Percentiles rank a stretch among this genome's conserved stretches.
These are phyloP conservation scores for Selenia dentaria DNA, from an alignment of 2,888 invertebrate species.

Conservation along the genomic window DNA sequence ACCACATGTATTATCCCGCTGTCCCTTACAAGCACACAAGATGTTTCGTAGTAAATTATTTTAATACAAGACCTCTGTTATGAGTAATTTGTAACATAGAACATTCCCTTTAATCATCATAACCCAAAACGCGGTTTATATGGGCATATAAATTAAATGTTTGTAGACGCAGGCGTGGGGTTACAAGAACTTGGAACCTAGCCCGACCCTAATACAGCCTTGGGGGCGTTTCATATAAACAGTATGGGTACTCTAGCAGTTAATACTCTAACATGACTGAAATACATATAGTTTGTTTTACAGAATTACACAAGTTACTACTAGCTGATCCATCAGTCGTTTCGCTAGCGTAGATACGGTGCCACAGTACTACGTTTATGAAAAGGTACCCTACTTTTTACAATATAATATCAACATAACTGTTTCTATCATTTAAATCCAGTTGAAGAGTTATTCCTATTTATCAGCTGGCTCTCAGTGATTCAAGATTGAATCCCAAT, in stretches of 20 bases:
- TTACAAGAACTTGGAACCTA: conserved; percentile 76
- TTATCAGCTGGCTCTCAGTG: too few relatives aligned
- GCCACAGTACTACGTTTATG: too few relatives aligned
- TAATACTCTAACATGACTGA: too few relatives aligned
- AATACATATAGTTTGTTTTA: too few relatives aligned
- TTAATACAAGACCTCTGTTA: conserved; percentile 49
- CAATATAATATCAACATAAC: too few relatives aligned
- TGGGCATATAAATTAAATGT: conserved; percentile 70
- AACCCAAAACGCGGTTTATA: conserved; percentile 48
- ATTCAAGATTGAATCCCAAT: too few relatives aligned
- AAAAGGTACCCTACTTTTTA: too few relatives aligned
- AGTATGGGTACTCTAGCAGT: conserved; percentile 16
- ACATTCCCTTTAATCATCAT: conserved; percentile 59
- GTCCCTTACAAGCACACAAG: conserved; percentile 33
- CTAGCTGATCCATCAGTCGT: too few relatives aligned
- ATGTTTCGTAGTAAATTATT: conserved; percentile 56
- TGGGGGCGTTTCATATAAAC: neutral
- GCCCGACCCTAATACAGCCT: conserved; percentile 65
- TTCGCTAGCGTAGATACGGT: too few relatives aligned
- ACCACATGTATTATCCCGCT: conserved; percentile 40
- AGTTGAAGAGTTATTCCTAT: too few relatives aligned
- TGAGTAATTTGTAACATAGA: conserved; percentile 56
- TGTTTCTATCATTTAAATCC: too few relatives aligned
- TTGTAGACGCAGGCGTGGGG: conserved; percentile 41
- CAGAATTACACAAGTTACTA: too few relatives aligned